phyloP scores from a whole-genome alignment of 2,113 vertebrate genomes.

The Bufo bufo region DNA sequence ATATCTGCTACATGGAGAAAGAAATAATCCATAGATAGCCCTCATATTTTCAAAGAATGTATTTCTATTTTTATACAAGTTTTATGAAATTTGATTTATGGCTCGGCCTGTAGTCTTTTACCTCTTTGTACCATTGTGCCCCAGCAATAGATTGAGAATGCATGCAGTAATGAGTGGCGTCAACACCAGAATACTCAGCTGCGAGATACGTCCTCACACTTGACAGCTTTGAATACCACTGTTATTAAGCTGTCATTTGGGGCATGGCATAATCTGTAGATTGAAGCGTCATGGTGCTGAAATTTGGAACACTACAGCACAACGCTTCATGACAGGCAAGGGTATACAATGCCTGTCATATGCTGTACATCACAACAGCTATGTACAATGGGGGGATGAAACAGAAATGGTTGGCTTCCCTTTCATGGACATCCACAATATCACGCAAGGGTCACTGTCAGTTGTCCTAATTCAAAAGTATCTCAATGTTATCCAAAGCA shows the following conservation, averaged over 20 bases:
- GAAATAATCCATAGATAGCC: not conserved
- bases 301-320: not conserved
- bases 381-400: not conserved
- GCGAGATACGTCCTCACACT: not conserved
- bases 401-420: not conserved
- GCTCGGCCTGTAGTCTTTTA: not conserved
- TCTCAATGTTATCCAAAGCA: too few species aligned
- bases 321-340: not conserved
- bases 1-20: not conserved
- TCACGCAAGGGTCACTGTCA: too few species aligned
- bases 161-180: not conserved
- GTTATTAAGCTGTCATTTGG: slow-evolving; percentile 13
- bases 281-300: not conserved
- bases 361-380: not conserved
- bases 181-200: not conserved
- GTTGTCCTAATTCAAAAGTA: too few species aligned
- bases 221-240: not conserved
- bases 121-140: not conserved
- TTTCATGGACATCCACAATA: not conserved
- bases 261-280: not conserved
- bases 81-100: not conserved
- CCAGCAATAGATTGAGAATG: slow-evolving; percentile 3
- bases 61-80: not conserved
- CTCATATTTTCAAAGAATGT: not conserved
- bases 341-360: not conserved